Evolutionary conservation across 2,113 vertebrate genomes (phyloP).

Genomic region (Panthera tigris): DNA sequence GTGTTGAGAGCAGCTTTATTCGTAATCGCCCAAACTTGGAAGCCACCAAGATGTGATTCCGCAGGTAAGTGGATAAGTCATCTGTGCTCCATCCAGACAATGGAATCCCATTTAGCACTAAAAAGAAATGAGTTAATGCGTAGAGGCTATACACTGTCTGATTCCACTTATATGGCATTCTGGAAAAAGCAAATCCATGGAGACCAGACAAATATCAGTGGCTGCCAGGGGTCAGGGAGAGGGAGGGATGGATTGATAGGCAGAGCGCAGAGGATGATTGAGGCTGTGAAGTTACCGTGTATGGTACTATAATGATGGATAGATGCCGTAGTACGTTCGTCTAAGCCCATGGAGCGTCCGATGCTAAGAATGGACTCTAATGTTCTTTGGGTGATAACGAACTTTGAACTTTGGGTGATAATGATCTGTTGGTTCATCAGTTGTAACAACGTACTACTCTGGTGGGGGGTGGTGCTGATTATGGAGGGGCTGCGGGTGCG

Average conservation of each 20-base stretch:
- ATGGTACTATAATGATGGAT: neutral
- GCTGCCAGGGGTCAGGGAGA: neutral
- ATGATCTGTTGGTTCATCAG: neutral
- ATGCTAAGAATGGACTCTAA: neutral
- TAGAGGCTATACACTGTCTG: neutral
- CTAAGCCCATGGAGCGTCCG: neutral
- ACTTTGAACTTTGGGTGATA: neutral
- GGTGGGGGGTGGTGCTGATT: neutral
- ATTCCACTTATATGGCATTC: neutral
- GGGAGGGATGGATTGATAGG: neutral
- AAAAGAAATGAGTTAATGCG: neutral
- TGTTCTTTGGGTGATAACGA: neutral
- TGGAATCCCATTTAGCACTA: neutral
- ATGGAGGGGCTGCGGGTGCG: neutral
- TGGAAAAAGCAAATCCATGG: neutral
- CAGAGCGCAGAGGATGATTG: neutral
- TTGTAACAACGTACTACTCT: neutral
- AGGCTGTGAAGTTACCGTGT: neutral
- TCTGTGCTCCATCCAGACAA: neutral
- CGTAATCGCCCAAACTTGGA: neutral
- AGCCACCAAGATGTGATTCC: neutral
- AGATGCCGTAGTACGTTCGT: neutral
- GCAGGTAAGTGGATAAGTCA: neutral
- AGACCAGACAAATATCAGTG: neutral
- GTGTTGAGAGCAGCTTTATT: neutral